Evolutionary conservation across 2,888 invertebrate genomes (phyloP).

Genomic region (Metalampra italica): DNA sequence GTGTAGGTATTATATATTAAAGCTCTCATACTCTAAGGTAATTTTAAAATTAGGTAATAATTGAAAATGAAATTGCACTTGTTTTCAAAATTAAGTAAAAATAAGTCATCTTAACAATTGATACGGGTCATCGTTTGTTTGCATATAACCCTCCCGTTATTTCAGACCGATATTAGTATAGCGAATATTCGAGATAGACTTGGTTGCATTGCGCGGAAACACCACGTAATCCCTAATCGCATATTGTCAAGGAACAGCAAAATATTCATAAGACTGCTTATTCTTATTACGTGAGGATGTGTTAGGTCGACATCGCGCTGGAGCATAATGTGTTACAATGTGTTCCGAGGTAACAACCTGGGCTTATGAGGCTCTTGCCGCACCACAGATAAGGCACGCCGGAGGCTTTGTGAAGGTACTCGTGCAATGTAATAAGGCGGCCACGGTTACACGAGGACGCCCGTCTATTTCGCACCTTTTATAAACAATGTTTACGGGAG

Average conservation of each 20-base stretch:
- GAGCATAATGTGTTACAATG: conserved; percentile 73
- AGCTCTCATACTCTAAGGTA: too few relatives aligned
- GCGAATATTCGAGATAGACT: neutral
- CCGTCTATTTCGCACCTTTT: conserved; percentile 56
- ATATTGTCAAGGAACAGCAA: conserved; percentile 45
- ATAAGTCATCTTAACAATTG: too few relatives aligned
- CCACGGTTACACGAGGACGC: conserved; percentile 45
- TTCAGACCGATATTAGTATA: neutral
- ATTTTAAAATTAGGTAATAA: too few relatives aligned
- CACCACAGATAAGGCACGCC: conserved; percentile 70
- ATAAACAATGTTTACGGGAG: conserved; percentile 52
- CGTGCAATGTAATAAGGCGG: conserved; percentile 64
- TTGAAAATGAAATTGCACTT: too few relatives aligned
- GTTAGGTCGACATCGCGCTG: conserved; percentile 54
- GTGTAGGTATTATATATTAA: too few relatives aligned
- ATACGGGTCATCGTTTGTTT: too few relatives aligned
- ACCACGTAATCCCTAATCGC: conserved; percentile 43
- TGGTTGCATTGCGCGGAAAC: conserved; percentile 10
- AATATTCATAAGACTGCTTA: conserved; percentile 64
- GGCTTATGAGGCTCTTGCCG: conserved; percentile 65
- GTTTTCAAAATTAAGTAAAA: too few relatives aligned
- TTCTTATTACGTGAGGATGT: conserved; percentile 62
- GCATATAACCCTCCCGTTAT: too few relatives aligned
- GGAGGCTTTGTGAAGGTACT: conserved; percentile 62
- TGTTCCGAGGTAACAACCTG: conserved; percentile 71